A percentile compares a stretch with the other conserved stretches of the same genome.
phyloP scores from a whole-genome alignment of 2,797 vertebrate species.

The Phrynocephalus forsythii region DNA sequence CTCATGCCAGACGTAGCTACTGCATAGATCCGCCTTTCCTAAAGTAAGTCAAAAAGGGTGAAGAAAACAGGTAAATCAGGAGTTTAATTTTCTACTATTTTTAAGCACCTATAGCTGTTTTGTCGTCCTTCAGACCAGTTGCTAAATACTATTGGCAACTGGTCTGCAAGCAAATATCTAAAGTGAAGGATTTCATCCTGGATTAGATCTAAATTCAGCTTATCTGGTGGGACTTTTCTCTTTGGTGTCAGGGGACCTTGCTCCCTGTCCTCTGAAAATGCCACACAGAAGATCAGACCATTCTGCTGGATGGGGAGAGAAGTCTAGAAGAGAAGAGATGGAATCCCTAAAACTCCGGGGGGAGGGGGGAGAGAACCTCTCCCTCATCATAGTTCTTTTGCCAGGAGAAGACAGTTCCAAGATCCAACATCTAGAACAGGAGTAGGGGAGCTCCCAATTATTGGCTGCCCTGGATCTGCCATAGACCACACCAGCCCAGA shows the following conservation, averaged over 20 bases:
- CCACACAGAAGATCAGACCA: not conserved
- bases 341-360: not conserved
- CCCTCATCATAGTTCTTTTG: no score
- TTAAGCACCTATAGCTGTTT: not conserved
- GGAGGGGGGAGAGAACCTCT: no score
- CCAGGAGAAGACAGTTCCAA: not conserved
- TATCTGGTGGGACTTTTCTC: not conserved
- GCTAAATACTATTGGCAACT: no score
- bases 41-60: slow-evolving; percentile 52
- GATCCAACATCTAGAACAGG: not conserved
- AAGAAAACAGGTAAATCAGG: slow-evolving; percentile 23
- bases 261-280: not conserved
- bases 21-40: slow-evolving; percentile 96
- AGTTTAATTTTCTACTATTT: not conserved
- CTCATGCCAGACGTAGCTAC: slow-evolving; percentile 93
- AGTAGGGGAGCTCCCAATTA: no score
- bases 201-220: not conserved
- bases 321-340: not conserved
- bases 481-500: no score
- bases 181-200: not conserved
- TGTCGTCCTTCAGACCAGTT: not conserved
- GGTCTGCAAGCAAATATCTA: no score
- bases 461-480: no score
- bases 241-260: no score
- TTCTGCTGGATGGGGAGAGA: not conserved